Base-by-base conservation (phyloP, 1,140 invertebrate species). In the Pseudoatta argentina region DNA sequence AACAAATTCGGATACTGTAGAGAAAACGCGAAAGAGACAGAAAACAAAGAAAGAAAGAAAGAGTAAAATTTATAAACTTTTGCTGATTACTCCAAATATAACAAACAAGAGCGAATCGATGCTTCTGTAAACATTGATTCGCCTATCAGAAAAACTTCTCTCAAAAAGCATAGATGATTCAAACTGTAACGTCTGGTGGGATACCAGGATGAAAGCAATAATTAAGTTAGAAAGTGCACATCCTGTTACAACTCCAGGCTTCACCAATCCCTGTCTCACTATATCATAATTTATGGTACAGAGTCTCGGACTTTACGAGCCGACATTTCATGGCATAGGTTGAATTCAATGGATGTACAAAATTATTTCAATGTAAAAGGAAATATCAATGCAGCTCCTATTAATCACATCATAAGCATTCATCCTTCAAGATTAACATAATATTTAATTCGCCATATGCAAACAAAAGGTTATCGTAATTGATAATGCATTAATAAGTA, bases 211-310 rank as follows among this genome's bases (percentile, higher is more conserved):
- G 48, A 66, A 78, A 21, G 73, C 39, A 86, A 87, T 85, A 86
- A 86, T 85, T 61, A 77, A 85, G 81, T 86, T 64, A 51, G 64
- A 83, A 76, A 75, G 67, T 66, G 66, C n/a, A 57, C 48, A 39
- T 73, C 64, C 63, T 73, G 55, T 64, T 75, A 66, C 66, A 53
- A 69, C 63, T 75, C 83, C 48, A 12, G 16, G 18, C 48, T 66
- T 63, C 55, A 27, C 21, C 51, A 59, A 75, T 67, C 30, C 61
- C 83, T 44, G 48, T 53, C 53, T 72, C 53, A 34, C 85, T 55
- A 53, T 69, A 67, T 78, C 82, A 53, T 78, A 78, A 64, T 85
- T 78, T 78, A 85, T 61, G 21, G 12, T 34, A 61, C 30, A n/a
- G 16, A 73, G 24, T 57, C 39, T 21, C 39, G 39, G 79, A 82